These are phyloP conservation scores for Homarus americanus DNA, from an alignment of 1,140 invertebrate genomes.

Conservation along the genomic window DNA sequence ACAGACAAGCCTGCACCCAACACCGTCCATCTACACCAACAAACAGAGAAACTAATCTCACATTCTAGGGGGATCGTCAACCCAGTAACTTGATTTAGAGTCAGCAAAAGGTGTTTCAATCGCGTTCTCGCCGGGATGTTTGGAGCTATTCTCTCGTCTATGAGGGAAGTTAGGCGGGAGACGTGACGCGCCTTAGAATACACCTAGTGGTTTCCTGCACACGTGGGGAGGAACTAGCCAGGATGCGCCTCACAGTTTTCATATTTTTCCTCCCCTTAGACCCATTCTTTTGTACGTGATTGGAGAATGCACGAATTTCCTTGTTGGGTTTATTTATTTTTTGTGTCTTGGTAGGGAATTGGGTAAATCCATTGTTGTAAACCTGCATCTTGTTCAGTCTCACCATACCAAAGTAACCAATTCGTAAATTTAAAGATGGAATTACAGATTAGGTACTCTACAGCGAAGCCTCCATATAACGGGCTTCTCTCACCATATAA, in stretches of 20 bases:
- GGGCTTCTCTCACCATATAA: too few relatives aligned
- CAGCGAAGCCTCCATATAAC: too few relatives aligned
- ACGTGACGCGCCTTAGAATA: slow-evolving; percentile 40
- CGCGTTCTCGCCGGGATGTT: slow-evolving; percentile 55
- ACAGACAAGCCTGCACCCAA: background rate
- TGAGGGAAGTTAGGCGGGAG: slow-evolving; percentile 56
- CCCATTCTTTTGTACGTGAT: too few relatives aligned
- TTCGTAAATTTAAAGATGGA: too few relatives aligned
- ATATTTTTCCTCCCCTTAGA: background rate
- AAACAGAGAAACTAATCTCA: slow-evolving; percentile 4
- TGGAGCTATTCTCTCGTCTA: slow-evolving; percentile 57
- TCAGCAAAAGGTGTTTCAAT: slow-evolving; percentile 64
- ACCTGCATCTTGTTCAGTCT: too few relatives aligned
- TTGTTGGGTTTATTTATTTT: too few relatives aligned
- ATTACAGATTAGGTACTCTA: too few relatives aligned
- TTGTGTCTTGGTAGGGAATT: too few relatives aligned
- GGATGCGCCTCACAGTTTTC: background rate
- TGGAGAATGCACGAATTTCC: too few relatives aligned
- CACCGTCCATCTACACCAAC: background rate
- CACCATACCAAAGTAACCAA: too few relatives aligned
- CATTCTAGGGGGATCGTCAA: slow-evolving; percentile 37
- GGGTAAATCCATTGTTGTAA: too few relatives aligned
- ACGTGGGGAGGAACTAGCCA: background rate
- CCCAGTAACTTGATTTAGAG: slow-evolving; percentile 55
- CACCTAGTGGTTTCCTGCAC: background rate